phyloP scores from a whole-genome alignment of 1,140 invertebrate species.

The Aradophagus sp. region DNA sequence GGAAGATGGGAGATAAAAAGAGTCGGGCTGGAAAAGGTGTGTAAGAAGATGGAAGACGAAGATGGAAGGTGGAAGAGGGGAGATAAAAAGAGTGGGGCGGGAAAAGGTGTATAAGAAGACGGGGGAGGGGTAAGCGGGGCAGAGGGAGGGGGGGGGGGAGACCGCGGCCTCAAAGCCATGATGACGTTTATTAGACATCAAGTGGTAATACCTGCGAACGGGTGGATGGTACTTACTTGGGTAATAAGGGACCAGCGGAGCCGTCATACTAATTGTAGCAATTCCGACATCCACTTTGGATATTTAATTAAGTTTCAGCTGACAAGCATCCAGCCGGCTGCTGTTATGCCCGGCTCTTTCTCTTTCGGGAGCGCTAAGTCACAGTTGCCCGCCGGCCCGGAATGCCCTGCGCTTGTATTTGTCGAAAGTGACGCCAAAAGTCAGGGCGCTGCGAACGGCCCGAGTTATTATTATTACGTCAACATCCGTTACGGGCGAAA shows the following conservation, averaged over 20 bases:
- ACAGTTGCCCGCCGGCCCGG: slow-evolving; percentile 39
- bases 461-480: slow-evolving; percentile 53
- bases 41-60: slow-evolving; percentile 3
- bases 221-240: slow-evolving; percentile 65
- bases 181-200: slow-evolving; percentile 75
- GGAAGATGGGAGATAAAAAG: slow-evolving; percentile 12
- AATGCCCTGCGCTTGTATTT: slow-evolving; percentile 51
- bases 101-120: background rate
- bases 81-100: background rate
- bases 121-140: background rate
- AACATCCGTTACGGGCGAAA: slow-evolving; percentile 28
- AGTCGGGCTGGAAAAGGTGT: slow-evolving; percentile 29
- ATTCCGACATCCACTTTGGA: slow-evolving; percentile 74
- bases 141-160: too few species aligned
- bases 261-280: slow-evolving; percentile 75
- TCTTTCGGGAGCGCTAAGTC: slow-evolving; percentile 42
- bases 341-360: slow-evolving; percentile 57
- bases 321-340: slow-evolving; percentile 65
- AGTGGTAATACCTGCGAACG: slow-evolving; percentile 73
- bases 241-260: slow-evolving; percentile 70
- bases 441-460: slow-evolving; percentile 33
- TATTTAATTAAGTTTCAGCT: slow-evolving; percentile 76
- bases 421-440: slow-evolving; percentile 55
- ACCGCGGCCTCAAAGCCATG: slow-evolving; percentile 38
- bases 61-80: slow-evolving; percentile 6